Percentiles rank a stretch among this genome's conserved stretches.
Conservation (phyloP, 2,113 vertebrate genomes). For the Lipophrys pholis region DNA sequence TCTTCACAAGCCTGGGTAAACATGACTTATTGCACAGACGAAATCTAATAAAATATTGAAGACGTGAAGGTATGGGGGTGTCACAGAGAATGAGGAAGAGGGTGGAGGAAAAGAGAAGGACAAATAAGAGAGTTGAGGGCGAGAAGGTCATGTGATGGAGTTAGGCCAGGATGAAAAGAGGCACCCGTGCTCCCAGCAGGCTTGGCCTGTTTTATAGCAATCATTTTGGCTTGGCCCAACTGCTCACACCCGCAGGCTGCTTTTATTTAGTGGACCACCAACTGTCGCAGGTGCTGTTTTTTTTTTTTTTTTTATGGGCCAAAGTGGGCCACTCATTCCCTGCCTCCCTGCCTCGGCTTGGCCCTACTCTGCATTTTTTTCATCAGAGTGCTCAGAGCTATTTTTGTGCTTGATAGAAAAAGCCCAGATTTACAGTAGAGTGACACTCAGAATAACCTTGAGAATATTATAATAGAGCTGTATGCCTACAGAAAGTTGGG, state of each 20-base stretch:
- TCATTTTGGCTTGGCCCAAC: conserved; percentile 46
- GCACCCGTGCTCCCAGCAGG: conserved; percentile 65
- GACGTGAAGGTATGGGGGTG: conserved; percentile 8
- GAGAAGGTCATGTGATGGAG: conserved; percentile 55
- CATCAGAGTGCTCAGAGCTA: conserved; percentile 41
- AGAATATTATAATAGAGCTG: conserved; percentile 21
- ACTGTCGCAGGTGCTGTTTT: conserved; percentile 65
- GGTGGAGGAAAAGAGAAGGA: conserved; percentile 16
- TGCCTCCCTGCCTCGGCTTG: conserved; percentile 28
- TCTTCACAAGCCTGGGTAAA: not conserved
- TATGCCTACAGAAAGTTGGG: not conserved
- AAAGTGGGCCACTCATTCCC: conserved; percentile 57
- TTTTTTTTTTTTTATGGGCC: conserved; percentile 39
- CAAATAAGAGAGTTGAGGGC: conserved; percentile 35
- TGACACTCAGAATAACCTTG: conserved; percentile 61
- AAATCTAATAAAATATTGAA: conserved; percentile 44
- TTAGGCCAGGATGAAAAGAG: conserved; percentile 49
- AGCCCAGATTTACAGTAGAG: conserved; percentile 28
- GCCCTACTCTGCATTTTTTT: conserved; percentile 54
- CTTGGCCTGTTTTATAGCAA: conserved; percentile 60
- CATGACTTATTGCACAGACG: conserved; percentile 8
- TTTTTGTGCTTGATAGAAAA: conserved; percentile 53
- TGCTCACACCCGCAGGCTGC: conserved; percentile 54
- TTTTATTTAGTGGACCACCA: conserved; percentile 60
- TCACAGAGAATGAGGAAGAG: conserved; percentile 10